These are phyloP conservation scores for Thymallus thymallus DNA, from an alignment of 2,113 vertebrate species.

Conservation along the genomic window DNA sequence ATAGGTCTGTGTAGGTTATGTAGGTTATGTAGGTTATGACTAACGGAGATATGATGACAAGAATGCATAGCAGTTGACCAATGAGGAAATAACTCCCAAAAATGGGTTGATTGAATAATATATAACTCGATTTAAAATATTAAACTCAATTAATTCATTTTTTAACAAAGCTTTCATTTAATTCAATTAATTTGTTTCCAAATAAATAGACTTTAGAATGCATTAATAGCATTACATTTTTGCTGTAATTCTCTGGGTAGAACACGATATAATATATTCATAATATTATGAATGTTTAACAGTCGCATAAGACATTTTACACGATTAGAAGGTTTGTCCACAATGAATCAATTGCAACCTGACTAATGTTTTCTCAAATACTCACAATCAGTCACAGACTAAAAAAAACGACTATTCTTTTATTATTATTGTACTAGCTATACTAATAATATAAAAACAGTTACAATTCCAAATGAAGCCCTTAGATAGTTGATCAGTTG, in stretches of 20 bases:
- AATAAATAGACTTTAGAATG: slow-evolving; percentile 33
- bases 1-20: slow-evolving; percentile 13
- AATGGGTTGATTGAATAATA: slow-evolving; percentile 47
- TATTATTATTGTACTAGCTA: too few species aligned
- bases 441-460: too few species aligned
- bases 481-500: neutral
- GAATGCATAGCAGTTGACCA: slow-evolving; percentile 40
- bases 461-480: neutral
- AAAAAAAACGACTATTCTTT: neutral
- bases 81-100: slow-evolving; percentile 24
- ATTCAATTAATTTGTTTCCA: slow-evolving; percentile 36
- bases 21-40: too few species aligned
- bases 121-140: slow-evolving; percentile 41
- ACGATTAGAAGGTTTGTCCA: too few species aligned
- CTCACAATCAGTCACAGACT: neutral
- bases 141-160: slow-evolving; percentile 41
- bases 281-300: neutral
- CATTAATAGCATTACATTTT: slow-evolving; percentile 29
- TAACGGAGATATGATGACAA: too few species aligned
- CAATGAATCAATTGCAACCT: too few species aligned
- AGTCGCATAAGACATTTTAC: neutral
- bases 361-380: neutral
- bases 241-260: neutral
- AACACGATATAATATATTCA: neutral
- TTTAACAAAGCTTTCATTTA: slow-evolving; percentile 25